phyloP scores from a whole-genome alignment of 2,888 invertebrate genomes.

The Dyspetes luteomarginatus region DNA sequence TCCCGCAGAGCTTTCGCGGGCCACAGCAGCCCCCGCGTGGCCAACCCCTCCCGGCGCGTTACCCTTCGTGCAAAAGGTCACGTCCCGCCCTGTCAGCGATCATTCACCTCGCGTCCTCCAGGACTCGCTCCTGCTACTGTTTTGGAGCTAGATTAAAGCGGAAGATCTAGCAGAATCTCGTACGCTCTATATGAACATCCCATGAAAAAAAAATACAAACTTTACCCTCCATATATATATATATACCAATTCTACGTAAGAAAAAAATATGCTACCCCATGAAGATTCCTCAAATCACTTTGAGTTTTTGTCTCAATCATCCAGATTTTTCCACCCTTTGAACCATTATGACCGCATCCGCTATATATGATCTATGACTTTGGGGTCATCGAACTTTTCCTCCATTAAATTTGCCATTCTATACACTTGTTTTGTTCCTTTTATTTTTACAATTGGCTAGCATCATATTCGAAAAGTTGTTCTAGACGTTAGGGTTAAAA shows the following conservation, averaged over 20 bases:
- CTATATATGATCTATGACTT: background rate
- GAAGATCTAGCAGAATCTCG: constrained; percentile 71
- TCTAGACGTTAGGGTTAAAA: constrained; percentile 4
- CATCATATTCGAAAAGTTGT: background rate
- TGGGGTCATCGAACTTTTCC: background rate
- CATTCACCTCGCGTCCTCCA: constrained; percentile 79
- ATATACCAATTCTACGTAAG: too few species aligned
- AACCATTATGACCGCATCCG: background rate
- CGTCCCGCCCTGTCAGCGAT: constrained; percentile 81
- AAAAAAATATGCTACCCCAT: too few species aligned
- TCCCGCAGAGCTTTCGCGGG: constrained; percentile 67
- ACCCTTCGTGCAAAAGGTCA: constrained; percentile 83
- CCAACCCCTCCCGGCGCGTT: constrained; percentile 71
- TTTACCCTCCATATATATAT: too few species aligned
- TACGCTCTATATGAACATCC: constrained; percentile 13
- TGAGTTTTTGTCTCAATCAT: background rate
- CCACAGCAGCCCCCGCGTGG: constrained; percentile 57
- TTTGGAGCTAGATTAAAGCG: constrained; percentile 77
- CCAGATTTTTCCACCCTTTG: background rate
- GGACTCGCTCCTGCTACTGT: constrained; percentile 73
- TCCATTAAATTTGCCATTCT: background rate
- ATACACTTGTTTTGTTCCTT: background rate
- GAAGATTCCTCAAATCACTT: background rate
- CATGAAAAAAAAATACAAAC: background rate
- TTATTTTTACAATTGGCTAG: background rate